Evolutionary conservation across 1,140 invertebrate genomes (phyloP), one percentile per base, ranked within the genome.

Genomic region (Steinernema khuongi): DNA sequence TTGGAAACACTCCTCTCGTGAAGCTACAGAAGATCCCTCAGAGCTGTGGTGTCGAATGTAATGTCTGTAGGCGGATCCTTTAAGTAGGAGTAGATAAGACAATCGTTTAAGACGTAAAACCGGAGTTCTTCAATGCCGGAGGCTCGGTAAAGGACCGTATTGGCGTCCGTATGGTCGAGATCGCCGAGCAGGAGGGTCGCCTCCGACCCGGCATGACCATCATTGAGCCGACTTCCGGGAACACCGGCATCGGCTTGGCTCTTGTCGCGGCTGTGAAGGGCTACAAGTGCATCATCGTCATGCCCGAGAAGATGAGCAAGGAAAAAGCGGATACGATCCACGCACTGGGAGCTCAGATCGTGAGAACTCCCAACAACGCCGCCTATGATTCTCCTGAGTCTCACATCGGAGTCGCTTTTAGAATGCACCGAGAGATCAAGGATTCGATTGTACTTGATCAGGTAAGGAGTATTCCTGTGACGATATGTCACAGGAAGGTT

Each of bases 261-360:
- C 89, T 99, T 85, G 93, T 93, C 41, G 90, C 93, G 73, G 95
- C 96, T 67, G 92, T 97, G 0, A 96, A 92, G 88, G 94, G 94
- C 1, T 99, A 99, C 86, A 90, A 77, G 32, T 99, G 96, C 86
- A 92, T 98, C 36, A 97, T 99, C 86, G 95, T 98, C 0, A 93
- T 99, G 91, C 95, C 97, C 0, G 93, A 97, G 82, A 98, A 99
- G 87, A 98, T 97, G 95, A 96, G 93, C 28, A 92, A 93, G 86
- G 96, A 99, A 88, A 98, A 99, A 89, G 94, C 88, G 44, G 66
- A 77, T 22, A 74, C 78, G 1, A 68, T 99, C 31, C 87, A 89
- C 76, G 92, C 92, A 1, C 88, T 99, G 1, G 97, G 97, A 2
- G 94, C 96, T 18, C 91, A 96, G 87, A 97, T 99, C 74, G 90